Conservation (phyloP, 2,797 vertebrate species). For the Chaetodon trifasciatus region DNA sequence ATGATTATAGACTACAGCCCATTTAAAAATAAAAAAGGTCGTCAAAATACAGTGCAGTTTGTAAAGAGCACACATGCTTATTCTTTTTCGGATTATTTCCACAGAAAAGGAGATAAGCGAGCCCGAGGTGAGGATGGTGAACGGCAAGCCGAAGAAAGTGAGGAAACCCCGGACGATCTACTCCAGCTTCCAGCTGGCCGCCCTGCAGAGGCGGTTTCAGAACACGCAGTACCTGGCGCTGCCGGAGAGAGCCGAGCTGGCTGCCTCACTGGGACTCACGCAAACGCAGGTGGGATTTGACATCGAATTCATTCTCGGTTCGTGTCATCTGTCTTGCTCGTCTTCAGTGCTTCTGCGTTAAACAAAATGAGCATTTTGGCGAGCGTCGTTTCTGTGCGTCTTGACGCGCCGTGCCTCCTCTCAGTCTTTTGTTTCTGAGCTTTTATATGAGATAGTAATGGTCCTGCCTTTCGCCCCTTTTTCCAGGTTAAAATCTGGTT, state of each 20-base stretch:
- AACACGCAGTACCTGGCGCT: conserved; percentile 99
- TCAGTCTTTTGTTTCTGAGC: not conserved
- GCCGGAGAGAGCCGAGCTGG: conserved; percentile 97
- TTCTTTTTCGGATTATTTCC: conserved; percentile 33
- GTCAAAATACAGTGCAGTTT: not conserved
- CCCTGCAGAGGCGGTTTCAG: conserved; percentile 96
- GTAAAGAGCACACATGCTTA: not conserved
- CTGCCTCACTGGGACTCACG: conserved; percentile 95
- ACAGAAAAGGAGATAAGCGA: conserved; percentile 95
- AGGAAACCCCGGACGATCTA: conserved; percentile 98
- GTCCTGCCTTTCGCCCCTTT: accelerated
- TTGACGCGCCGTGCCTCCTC: conserved; percentile 35
- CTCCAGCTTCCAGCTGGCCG: conserved; percentile 98
- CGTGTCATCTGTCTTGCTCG: not conserved
- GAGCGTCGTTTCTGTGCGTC: conserved; percentile 16
- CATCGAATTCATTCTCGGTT: accelerated
- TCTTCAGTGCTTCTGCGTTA: accelerated
- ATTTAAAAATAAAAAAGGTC: not conserved
- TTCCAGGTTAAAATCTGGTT: conserved; percentile 99
- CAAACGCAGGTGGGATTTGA: conserved; percentile 93
- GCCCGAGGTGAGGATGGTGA: conserved; percentile 98
- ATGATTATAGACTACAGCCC: not conserved
- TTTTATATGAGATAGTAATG: conserved; percentile 3
- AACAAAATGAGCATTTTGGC: not conserved
- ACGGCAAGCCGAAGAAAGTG: conserved; percentile 99